Conservation (phyloP, 2,888 invertebrate species). For the Eupithecia exiguata region DNA sequence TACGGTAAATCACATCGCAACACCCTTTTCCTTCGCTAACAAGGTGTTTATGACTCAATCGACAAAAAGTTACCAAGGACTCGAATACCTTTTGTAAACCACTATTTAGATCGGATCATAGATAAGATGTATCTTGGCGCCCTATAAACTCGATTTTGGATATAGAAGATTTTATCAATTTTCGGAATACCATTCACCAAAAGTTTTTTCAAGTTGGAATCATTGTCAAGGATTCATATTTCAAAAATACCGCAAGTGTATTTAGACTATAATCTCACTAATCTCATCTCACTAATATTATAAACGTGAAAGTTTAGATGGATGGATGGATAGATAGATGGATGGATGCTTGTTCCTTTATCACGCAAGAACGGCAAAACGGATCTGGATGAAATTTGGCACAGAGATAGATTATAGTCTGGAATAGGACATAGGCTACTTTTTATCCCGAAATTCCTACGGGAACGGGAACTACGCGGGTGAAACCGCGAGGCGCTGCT, state of each 20-base stretch:
- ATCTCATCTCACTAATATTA: too few species aligned
- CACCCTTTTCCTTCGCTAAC: conserved; percentile 44
- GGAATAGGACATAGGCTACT: too few species aligned
- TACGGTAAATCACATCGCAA: conserved; percentile 37
- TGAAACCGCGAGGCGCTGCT: too few species aligned
- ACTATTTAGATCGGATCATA: conserved; percentile 29
- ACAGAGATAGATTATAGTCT: too few species aligned
- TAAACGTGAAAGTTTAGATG: too few species aligned
- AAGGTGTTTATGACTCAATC: conserved; percentile 55
- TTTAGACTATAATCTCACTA: too few species aligned
- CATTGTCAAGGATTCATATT: neutral
- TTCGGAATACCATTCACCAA: neutral
- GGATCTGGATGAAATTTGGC: too few species aligned
- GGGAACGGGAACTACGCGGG: too few species aligned
- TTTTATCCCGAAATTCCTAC: too few species aligned
- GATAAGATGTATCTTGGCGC: conserved; percentile 17
- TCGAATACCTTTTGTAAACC: conserved; percentile 10
- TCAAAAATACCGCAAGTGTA: neutral
- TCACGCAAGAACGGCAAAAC: too few species aligned
- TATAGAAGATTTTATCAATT: neutral
- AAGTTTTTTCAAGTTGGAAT: conserved; percentile 6
- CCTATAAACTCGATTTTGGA: conserved; percentile 3
- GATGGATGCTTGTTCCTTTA: too few species aligned
- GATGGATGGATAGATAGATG: too few species aligned
- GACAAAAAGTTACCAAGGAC: conserved; percentile 19